Conservation (phyloP, 1,140 invertebrate species). For the Caerostris darwini region DNA sequence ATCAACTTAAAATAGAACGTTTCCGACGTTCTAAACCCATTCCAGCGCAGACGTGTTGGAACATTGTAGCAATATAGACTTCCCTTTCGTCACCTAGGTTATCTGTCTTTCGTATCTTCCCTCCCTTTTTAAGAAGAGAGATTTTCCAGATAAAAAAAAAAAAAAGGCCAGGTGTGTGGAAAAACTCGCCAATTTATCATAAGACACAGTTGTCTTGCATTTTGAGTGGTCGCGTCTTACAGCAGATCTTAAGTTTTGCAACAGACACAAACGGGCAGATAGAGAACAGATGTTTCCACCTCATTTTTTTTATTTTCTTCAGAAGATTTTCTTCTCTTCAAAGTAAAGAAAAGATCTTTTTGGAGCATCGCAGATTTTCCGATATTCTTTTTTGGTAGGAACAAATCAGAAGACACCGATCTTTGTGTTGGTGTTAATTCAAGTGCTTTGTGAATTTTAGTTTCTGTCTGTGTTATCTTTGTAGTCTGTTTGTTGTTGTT, state of each 20-base stretch:
- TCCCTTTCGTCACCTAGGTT: constrained; percentile 9
- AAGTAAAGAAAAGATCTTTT: background rate
- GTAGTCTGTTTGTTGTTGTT: background rate
- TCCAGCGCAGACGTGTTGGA: background rate
- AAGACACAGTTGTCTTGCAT: constrained; percentile 34
- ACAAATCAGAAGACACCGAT: background rate
- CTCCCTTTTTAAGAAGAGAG: background rate
- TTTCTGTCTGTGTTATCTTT: constrained; percentile 4
- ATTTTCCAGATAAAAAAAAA: background rate
- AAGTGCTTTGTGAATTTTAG: background rate
- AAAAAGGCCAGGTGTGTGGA: constrained; percentile 21
- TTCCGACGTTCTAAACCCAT: background rate
- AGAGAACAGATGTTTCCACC: constrained; percentile 37
- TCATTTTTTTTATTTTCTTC: background rate
- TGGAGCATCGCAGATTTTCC: background rate
- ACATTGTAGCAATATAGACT: constrained; percentile 6
- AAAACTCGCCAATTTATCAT: constrained; percentile 15
- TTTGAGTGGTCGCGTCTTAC: constrained; percentile 1
- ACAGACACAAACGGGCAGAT: constrained; percentile 1
- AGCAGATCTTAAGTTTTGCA: background rate
- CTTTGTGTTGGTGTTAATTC: constrained; percentile 45
- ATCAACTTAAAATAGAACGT: background rate
- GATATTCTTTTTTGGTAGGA: background rate
- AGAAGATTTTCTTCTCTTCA: background rate
- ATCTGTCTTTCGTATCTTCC: background rate